A percentile compares a stretch with the other conserved stretches of the same genome.
Evolutionary conservation across 1,140 invertebrate species (phyloP).

Genomic region (Melipona quadrifasciata): DNA sequence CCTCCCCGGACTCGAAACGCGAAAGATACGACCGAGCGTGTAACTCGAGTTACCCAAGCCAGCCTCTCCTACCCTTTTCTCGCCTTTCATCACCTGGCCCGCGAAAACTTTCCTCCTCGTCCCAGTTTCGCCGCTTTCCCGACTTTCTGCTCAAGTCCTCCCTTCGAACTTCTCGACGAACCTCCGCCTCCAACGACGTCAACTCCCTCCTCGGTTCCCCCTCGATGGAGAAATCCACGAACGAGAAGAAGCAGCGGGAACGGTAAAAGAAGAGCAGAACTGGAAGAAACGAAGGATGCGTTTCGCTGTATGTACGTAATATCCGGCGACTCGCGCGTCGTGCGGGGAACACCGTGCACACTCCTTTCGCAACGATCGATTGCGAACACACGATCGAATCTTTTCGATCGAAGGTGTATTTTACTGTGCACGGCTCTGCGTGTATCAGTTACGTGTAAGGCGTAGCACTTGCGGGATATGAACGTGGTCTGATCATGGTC

Average conservation of each 20-base stretch:
- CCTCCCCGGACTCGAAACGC: background rate
- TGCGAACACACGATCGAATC: conserved; percentile 36
- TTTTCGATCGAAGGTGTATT: background rate
- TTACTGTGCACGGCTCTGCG: conserved; percentile 23
- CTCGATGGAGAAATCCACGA: background rate
- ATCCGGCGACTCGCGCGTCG: background rate
- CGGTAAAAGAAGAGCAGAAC: background rate
- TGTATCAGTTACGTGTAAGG: conserved; percentile 53
- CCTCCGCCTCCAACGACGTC: background rate
- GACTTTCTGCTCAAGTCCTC: background rate
- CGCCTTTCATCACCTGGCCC: background rate
- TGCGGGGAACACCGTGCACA: background rate
- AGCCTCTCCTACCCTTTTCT: too few species aligned
- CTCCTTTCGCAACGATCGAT: conserved; percentile 12
- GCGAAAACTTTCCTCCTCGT: conserved; percentile 5
- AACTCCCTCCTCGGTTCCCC: background rate
- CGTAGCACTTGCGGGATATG: conserved; percentile 68
- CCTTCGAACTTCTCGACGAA: background rate
- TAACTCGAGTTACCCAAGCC: conserved; percentile 9
- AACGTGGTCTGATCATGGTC: conserved; percentile 39
- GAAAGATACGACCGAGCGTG: conserved; percentile 5
- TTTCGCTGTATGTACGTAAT: background rate
- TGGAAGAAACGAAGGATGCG: too few species aligned
- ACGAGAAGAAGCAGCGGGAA: background rate
- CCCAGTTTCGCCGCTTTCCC: background rate